Percentiles rank a stretch among this genome's conserved stretches.
Conservation (phyloP, 2,888 invertebrate species). For the Drosophila gaucha region DNA sequence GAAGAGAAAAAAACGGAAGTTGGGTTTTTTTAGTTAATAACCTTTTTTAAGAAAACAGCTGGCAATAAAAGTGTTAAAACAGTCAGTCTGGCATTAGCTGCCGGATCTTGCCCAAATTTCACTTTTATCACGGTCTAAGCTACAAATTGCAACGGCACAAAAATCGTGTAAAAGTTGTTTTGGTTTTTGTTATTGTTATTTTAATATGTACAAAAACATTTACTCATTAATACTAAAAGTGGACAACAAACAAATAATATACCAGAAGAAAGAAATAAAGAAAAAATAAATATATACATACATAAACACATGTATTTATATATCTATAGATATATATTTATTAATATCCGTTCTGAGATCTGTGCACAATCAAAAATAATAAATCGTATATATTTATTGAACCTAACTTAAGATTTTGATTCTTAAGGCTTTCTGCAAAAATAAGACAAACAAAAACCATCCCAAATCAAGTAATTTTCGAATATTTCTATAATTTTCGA, state of each 20-base stretch:
- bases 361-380: no score
- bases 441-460: neutral
- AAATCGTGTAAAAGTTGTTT: conserved; percentile 34
- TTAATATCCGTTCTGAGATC: neutral
- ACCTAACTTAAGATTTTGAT: neutral
- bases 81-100: conserved; percentile 2
- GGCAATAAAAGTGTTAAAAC: conserved; percentile 41
- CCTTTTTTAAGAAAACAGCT: conserved; percentile 43
- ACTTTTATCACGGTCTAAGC: conserved; percentile 27
- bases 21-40: conserved; percentile 66
- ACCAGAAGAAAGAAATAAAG: neutral
- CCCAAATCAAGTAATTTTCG: neutral
- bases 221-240: conserved; percentile 23
- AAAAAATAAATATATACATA: neutral
- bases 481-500: neutral
- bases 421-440: neutral
- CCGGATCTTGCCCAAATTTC: conserved; percentile 31
- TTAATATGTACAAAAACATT: conserved; percentile 45
- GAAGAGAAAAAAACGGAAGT: conserved; percentile 84
- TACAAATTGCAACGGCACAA: conserved; percentile 54
- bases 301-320: neutral
- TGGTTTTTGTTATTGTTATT: neutral
- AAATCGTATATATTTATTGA: neutral
- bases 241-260: conserved; percentile 9
- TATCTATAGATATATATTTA: neutral